A percentile compares a stretch with the other conserved stretches of the same genome.
phyloP scores from a whole-genome alignment of 1,140 invertebrate species.

The Rhyacophila brunnea region DNA sequence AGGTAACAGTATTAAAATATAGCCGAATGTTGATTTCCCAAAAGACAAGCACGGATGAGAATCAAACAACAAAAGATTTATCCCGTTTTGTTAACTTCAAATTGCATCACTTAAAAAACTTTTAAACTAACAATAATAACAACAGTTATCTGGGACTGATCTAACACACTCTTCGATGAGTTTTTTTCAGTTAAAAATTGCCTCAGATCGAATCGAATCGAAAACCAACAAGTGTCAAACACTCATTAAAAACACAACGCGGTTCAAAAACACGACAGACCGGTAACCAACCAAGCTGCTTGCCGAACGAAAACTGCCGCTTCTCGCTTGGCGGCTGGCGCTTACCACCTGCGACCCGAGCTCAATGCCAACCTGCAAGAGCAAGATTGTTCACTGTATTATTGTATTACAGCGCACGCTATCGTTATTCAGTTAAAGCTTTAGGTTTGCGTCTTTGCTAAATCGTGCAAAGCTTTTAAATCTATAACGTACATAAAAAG shows the following conservation, averaged over 20 bases:
- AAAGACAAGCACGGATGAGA: constrained; percentile 9
- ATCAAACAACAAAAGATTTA: constrained; percentile 25
- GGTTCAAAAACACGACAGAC: not conserved
- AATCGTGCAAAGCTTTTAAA: too few relatives aligned
- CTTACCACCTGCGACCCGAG: constrained; percentile 14
- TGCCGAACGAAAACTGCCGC: constrained; percentile 13
- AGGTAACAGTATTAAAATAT: not conserved
- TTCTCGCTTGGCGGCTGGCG: not conserved
- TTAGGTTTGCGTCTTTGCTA: too few relatives aligned
- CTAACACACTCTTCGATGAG: not conserved
- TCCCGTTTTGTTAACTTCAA: constrained; percentile 3
- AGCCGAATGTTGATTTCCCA: constrained; percentile 17
- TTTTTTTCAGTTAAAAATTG: not conserved
- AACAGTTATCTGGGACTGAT: too few relatives aligned
- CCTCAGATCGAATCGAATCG: not conserved
- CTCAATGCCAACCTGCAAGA: constrained; percentile 15
- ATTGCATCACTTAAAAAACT: constrained; percentile 12
- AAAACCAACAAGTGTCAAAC: constrained; percentile 26
- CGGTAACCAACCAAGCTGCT: constrained; percentile 1
- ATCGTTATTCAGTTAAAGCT: not conserved
- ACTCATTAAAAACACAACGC: constrained; percentile 11
- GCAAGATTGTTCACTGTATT: not conserved
- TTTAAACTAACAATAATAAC: not conserved
- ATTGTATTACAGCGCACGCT: not conserved
- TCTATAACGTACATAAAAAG: too few relatives aligned